Base-by-base conservation (phyloP, 1,140 invertebrate species). In the Panagrolaimus sp. region DNA sequence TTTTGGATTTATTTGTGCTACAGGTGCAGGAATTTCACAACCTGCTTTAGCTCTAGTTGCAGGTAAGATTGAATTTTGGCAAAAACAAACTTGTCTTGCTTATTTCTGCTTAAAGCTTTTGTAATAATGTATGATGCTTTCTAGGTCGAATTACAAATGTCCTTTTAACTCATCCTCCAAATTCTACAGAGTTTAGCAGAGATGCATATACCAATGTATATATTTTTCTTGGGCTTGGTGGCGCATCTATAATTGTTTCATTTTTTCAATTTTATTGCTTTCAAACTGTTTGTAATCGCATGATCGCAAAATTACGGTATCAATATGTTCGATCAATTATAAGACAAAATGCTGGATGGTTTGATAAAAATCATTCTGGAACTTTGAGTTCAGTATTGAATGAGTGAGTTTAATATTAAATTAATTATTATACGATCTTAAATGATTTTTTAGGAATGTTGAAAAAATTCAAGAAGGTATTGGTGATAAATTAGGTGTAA, bases 281-380 rank as follows among this genome's bases (percentile, higher is more conserved):
- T 38, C 31, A 38, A 38, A 38, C 31, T 38, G 31, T 38, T 7
- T 38, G 31, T 38, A 38, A 38, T 38, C 31, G 31, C 2, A 4
- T 92, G 85, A 88, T 90, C 42, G 86, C 87, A 46, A 86, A 88
- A 78, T 87, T 92, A 23, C 88, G 89, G 47, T 86, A 86, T 72
- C 84, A 85, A 72, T 92, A 90, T 79, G 84, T 92, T n/a, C 84
- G 87, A 73, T 86, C 90, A 7, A 88, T 92, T 1, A 84, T 95
- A 5, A 87, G 90, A 16, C 92, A 93, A 84, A 91, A 94, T 76
- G 91, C 93, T 78, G 85, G 88, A 25, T 95, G 91, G 91, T 92
- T 91, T 83, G 92, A 94, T 80, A 88, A 89, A 1, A 89, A 91
- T 74, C 89, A 90, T 27, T 88, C 89, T 16, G 90, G 91, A 75